Percentiles rank a stretch among this genome's conserved stretches.
Evolutionary conservation across 2,888 invertebrate genomes (phyloP).

Genomic region (Dicranocentrus wangi): DNA sequence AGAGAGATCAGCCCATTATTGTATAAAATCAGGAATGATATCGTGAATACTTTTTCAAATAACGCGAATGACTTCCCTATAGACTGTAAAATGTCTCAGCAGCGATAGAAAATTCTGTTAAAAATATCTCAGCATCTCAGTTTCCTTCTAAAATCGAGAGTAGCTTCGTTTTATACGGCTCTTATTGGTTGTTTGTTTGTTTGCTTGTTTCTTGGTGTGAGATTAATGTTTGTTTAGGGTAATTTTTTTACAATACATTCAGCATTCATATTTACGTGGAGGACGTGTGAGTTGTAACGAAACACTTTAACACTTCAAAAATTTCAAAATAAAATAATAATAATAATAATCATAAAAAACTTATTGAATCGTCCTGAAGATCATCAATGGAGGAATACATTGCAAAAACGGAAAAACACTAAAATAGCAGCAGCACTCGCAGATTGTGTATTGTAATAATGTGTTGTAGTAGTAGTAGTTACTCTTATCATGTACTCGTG

Average conservation of each 20-base stretch:
- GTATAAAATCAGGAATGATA: conserved; percentile 66
- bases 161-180: conserved; percentile 66
- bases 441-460: conserved; percentile 62
- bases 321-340: conserved; percentile 39
- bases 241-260: neutral
- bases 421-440: conserved; percentile 67
- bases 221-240: conserved; percentile 19
- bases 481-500: conserved; percentile 50
- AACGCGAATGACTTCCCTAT: conserved; percentile 54
- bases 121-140: conserved; percentile 67
- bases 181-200: conserved; percentile 4
- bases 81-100: conserved; percentile 33
- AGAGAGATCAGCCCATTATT: conserved; percentile 66
- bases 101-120: conserved; percentile 49
- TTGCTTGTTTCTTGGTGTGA: conserved; percentile 39
- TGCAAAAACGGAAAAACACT: conserved; percentile 60
- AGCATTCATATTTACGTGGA: conserved; percentile 18
- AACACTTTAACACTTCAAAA: conserved; percentile 59
- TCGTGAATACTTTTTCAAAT: conserved; percentile 62
- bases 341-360: conserved; percentile 49
- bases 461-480: conserved; percentile 60
- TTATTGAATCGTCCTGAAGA: conserved; percentile 64
- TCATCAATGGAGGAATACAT: conserved; percentile 54
- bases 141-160: conserved; percentile 61
- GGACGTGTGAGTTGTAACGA: conserved; percentile 43